Conservation (phyloP, 2,888 invertebrate species). For the Byasa hedistus region DNA sequence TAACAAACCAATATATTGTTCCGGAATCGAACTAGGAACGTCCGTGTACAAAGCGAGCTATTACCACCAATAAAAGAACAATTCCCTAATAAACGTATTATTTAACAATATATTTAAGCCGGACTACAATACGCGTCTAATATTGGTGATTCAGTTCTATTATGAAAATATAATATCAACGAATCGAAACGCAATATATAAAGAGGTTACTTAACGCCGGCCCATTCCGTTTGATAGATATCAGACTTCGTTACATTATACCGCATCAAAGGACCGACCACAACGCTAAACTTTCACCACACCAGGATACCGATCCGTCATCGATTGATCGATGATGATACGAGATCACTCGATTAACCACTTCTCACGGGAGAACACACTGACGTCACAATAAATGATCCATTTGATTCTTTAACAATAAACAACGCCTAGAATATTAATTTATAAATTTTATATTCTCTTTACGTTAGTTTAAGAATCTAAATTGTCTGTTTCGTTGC, state of each 20-base stretch:
- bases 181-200: slow-evolving; percentile 3
- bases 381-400: slow-evolving; percentile 29
- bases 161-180: too few relatives aligned
- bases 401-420: slow-evolving; percentile 36
- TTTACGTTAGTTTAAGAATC: not conserved
- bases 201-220: not conserved
- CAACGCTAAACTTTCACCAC: slow-evolving; percentile 48
- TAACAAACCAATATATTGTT: too few relatives aligned
- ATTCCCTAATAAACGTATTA: too few relatives aligned
- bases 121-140: too few relatives aligned
- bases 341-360: slow-evolving; percentile 39
- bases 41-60: too few relatives aligned
- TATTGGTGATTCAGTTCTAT: too few relatives aligned
- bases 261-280: slow-evolving; percentile 33
- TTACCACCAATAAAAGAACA: too few relatives aligned
- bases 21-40: too few relatives aligned
- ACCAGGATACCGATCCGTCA: slow-evolving; percentile 56
- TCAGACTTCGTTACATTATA: slow-evolving; percentile 10
- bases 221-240: slow-evolving; percentile 4
- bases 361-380: slow-evolving; percentile 31
- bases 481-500: slow-evolving; percentile 8
- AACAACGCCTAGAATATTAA: slow-evolving; percentile 28
- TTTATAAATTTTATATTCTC: not conserved
- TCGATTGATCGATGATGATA: slow-evolving; percentile 49
- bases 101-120: too few relatives aligned